phyloP scores from a whole-genome alignment of 2,797 vertebrate species.

The Cichlasoma orientale region DNA sequence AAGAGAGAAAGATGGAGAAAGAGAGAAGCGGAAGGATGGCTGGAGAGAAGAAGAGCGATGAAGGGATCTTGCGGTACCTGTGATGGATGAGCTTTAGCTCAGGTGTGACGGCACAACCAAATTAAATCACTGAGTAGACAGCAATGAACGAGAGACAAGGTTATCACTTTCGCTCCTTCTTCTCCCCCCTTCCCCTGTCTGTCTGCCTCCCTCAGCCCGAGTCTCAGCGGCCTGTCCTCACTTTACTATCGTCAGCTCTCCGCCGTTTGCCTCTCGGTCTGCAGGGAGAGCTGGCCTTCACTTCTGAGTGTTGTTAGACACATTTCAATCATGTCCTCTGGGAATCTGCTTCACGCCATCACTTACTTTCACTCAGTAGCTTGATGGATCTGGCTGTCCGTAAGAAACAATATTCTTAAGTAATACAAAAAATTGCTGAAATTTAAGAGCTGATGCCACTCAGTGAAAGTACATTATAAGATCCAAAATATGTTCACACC shows the following conservation, averaged over 20 bases:
- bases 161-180: conserved; percentile 65
- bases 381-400: conserved; percentile 16
- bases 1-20: conserved; percentile 2
- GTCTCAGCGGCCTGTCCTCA: conserved; percentile 44
- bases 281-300: conserved; percentile 21
- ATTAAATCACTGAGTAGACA: conserved; percentile 78
- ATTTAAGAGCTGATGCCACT: background rate
- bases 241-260: conserved; percentile 42
- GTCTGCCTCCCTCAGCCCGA: conserved; percentile 48
- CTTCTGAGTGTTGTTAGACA: conserved; percentile 38
- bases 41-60: conserved; percentile 8
- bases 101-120: conserved; percentile 76
- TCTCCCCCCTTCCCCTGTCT: conserved; percentile 1
- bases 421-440: background rate
- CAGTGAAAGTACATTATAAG: background rate
- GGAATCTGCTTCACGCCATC: conserved; percentile 20
- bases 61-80: conserved; percentile 55
- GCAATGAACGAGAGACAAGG: conserved; percentile 77
- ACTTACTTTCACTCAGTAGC: conserved; percentile 3
- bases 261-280: conserved; percentile 12
- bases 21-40: conserved; percentile 23
- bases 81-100: conserved; percentile 77
- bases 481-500: background rate
- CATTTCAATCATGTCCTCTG: conserved; percentile 49
- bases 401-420: conserved; percentile 2